Percentiles rank a stretch among this genome's conserved stretches.
phyloP scores from a whole-genome alignment of 2,888 invertebrate species.

The Cyaniris semiargus region DNA sequence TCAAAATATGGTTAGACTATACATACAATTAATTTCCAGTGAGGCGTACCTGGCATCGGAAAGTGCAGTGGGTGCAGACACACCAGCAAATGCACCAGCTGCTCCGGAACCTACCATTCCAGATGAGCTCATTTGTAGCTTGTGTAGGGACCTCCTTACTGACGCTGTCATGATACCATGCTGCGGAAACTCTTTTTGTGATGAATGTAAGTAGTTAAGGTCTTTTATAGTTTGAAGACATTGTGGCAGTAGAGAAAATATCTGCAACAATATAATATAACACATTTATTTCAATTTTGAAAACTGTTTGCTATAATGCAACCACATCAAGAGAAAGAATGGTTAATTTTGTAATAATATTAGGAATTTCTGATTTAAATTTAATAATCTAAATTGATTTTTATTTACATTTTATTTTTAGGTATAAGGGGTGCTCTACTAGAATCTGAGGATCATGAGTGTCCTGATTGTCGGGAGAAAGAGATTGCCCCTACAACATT shows the following conservation, averaged over 20 bases:
- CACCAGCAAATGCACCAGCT: slow-evolving; percentile 83
- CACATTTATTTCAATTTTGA: neutral
- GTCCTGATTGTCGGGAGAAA: slow-evolving; percentile 95
- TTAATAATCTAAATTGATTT: neutral
- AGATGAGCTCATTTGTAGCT: slow-evolving; percentile 93
- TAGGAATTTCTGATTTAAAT: neutral
- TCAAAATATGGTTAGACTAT: neutral
- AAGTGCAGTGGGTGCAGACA: slow-evolving; percentile 79
- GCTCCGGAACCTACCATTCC: slow-evolving; percentile 90
- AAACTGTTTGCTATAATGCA: neutral
- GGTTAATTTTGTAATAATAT: too few relatives aligned
- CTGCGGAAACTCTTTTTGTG: slow-evolving; percentile 99
- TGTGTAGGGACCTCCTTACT: slow-evolving; percentile 94
- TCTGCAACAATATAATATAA: neutral
- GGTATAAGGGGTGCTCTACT: slow-evolving; percentile 93
- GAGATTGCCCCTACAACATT: slow-evolving; percentile 95
- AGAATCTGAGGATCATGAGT: slow-evolving; percentile 96
- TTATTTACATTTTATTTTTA: slow-evolving; percentile 53
- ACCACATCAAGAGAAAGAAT: neutral
- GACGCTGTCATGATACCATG: slow-evolving; percentile 99
- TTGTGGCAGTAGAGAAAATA: neutral
- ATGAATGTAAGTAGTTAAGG: slow-evolving; percentile 89
- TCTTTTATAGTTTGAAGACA: slow-evolving; percentile 23
- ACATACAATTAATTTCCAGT: slow-evolving; percentile 59
- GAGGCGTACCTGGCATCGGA: slow-evolving; percentile 88